Evolutionary conservation across 2,888 invertebrate species (phyloP).

Genomic region (Mamestra brassicae): DNA sequence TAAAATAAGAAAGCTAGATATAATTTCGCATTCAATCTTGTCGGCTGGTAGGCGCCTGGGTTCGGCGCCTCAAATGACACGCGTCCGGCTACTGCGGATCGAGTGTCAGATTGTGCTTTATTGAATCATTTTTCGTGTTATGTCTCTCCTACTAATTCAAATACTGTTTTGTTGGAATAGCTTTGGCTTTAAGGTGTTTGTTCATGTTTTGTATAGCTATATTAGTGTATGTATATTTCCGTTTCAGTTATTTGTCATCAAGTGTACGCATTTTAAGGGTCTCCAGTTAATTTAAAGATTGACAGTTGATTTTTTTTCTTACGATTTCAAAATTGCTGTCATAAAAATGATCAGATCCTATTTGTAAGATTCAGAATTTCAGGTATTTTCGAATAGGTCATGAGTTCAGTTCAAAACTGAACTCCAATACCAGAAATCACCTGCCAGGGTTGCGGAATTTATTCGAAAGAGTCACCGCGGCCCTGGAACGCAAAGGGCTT

Average conservation of each 20-base stretch:
- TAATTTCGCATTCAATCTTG: slow-evolving; percentile 58
- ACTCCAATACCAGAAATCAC: too few species aligned
- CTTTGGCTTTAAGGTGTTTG: neutral
- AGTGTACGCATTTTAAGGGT: too few species aligned
- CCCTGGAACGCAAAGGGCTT: too few species aligned
- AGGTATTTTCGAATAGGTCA: neutral
- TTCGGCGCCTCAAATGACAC: slow-evolving; percentile 74
- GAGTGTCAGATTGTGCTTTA: slow-evolving; percentile 61
- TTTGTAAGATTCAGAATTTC: too few species aligned
- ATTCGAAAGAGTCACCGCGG: too few species aligned
- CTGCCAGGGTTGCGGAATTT: too few species aligned
- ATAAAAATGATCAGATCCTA: too few species aligned
- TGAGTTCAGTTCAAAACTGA: too few species aligned
- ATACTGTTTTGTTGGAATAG: neutral
- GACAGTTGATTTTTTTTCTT: neutral
- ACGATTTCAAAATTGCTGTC: neutral
- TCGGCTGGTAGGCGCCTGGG: slow-evolving; percentile 67
- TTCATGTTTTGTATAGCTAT: too few species aligned
- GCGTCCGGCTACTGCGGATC: slow-evolving; percentile 69
- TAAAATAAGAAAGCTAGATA: slow-evolving; percentile 64
- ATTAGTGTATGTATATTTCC: too few species aligned
- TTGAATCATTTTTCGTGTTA: slow-evolving; percentile 41
- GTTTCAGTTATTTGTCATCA: neutral
- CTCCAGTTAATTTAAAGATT: neutral
- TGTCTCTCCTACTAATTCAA: slow-evolving; percentile 10